Base-by-base conservation (phyloP, 2,797 vertebrate species). In the Chaetodon trifasciatus region DNA sequence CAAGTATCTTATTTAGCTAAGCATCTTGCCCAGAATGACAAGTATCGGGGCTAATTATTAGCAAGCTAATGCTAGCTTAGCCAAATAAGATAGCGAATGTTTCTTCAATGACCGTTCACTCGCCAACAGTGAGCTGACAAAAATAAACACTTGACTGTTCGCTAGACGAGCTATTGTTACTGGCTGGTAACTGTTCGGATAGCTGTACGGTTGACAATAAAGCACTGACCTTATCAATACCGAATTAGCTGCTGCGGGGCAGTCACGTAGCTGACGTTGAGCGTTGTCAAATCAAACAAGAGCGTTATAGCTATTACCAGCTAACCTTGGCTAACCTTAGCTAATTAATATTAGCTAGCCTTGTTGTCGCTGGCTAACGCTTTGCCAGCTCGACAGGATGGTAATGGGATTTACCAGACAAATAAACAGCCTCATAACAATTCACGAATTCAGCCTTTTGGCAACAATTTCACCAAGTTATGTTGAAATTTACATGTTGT, bases 341-440 rank as follows among this genome's bases (percentile, higher is more conserved):
- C 92, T 93, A 92, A 91, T 94, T 90, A 84, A 91, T 87, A 87
- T 84, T 88, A 91, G 91, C 91, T 56, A 88, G 78, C 76, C 84
- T 78, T 89, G 82, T 85, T 91, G 79, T 86, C 74, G 81, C 75
- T 79, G 46, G 76, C 65, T 84, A 81, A 82, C 76, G 67, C 71
- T 82, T 72, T 86, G 82, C 84, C 88, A 90, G 70, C 85, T 88
- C 80, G 83, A 83, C 84, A 77, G 44, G 65, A 82, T 50, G 67
- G 16, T 32, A 64, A 49, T 60, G 42, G 28, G 73, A 47, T 78
- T 77, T 78, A 19, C 66, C 8, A 70, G 16, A 82, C 52, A 70
- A 75, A 67, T 19, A 78, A 44, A 32, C 53, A 61, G 12, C 50
- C 52, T 77, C 19, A 28, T 19, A 42, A 76, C 44, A 79, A 28